Evolutionary conservation across 2,797 vertebrate genomes (phyloP).

Genomic region (Percopsis omiscomaycus): DNA sequence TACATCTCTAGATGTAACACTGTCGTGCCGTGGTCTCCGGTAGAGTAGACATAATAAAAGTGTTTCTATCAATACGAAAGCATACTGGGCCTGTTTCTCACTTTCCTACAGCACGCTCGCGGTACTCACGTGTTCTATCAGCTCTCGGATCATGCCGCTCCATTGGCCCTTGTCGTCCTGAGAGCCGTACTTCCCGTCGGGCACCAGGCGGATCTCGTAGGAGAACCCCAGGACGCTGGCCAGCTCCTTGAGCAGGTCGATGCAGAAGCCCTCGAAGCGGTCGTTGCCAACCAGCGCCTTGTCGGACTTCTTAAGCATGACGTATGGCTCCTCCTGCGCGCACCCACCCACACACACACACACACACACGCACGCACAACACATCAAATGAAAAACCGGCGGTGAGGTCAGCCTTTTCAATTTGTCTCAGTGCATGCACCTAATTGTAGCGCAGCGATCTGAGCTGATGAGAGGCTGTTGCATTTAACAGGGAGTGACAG

Average conservation of each 20-base stretch:
- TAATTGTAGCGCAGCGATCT: slow-evolving; percentile 73
- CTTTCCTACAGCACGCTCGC: too few species aligned
- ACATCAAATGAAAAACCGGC: slow-evolving; percentile 67
- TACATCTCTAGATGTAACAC: too few species aligned
- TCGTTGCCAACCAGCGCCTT: slow-evolving; percentile 92
- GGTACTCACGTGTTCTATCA: slow-evolving; percentile 95
- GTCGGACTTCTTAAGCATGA: slow-evolving; percentile 99
- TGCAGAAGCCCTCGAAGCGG: slow-evolving; percentile 97
- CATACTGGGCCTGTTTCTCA: too few species aligned
- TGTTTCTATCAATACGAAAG: too few species aligned
- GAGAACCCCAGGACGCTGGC: slow-evolving; percentile 91
- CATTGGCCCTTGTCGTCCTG: slow-evolving; percentile 99
- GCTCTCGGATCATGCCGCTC: slow-evolving; percentile 97
- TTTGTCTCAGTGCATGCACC: slow-evolving; percentile 63
- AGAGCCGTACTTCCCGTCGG: slow-evolving; percentile 92
- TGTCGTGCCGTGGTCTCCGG: too few species aligned
- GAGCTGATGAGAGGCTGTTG: slow-evolving; percentile 69
- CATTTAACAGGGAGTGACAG: slow-evolving; percentile 70
- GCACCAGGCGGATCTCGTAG: slow-evolving; percentile 94
- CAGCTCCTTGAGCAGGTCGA: slow-evolving; percentile 95
- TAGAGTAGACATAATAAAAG: neutral
- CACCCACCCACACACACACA: slow-evolving; percentile 28
- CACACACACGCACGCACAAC: slow-evolving; percentile 46
- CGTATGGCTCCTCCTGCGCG: slow-evolving; percentile 94
- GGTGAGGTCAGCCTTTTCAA: slow-evolving; percentile 74